A percentile compares a stretch with the other conserved stretches of the same genome.
Evolutionary conservation across 1,140 invertebrate species (phyloP).

Genomic region (Brachionus sp.): DNA sequence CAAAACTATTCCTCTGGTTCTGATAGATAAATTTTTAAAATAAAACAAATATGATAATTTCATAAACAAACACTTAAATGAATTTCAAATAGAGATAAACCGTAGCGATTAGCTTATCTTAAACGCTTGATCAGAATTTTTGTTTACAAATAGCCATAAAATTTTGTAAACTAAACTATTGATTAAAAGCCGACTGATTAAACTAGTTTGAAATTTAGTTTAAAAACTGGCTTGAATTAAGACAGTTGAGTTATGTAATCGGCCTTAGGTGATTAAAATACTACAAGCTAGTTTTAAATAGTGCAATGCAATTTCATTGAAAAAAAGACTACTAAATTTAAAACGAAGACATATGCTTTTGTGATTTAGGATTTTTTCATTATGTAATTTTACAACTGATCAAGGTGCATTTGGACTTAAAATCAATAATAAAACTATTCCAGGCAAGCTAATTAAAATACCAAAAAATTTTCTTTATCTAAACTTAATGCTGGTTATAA

Average conservation of each 20-base stretch:
- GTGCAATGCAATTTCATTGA: neutral
- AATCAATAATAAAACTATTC: neutral
- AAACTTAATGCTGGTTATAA: neutral
- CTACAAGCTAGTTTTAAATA: neutral
- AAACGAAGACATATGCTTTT: neutral
- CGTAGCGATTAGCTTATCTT: neutral
- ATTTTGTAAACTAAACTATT: neutral
- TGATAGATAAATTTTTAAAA: neutral
- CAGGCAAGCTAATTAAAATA: neutral
- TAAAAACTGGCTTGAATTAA: neutral
- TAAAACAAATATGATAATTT: neutral
- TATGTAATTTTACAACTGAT: neutral
- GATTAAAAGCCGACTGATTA: neutral
- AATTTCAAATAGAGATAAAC: neutral
- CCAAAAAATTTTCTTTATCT: neutral
- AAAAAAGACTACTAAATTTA: neutral
- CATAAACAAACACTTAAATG: neutral
- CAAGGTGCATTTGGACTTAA: neutral
- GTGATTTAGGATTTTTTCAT: neutral
- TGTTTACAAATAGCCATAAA: conserved; percentile 1
- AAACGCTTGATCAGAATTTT: neutral
- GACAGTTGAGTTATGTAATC: neutral
- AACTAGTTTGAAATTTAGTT: neutral
- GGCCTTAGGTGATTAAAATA: neutral
- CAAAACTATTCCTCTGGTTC: neutral